Base-by-base conservation (phyloP, 2,888 invertebrate genomes). In the Calameuta pallipes region DNA sequence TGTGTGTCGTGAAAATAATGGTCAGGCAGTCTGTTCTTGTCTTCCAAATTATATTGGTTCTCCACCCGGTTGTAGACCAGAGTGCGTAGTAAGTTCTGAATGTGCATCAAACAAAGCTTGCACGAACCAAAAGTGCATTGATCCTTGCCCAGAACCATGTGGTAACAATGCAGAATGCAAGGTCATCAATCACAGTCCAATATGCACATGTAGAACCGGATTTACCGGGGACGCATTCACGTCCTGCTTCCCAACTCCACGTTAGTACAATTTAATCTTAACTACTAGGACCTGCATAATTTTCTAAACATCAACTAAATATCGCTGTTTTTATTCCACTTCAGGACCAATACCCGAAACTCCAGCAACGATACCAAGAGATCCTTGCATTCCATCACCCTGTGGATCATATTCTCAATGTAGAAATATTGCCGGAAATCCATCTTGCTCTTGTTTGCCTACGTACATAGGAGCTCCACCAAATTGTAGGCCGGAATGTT, bases 401-500 rank as follows among this genome's bases (percentile, higher is more conserved):
- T 15, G 74, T 76, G 56, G 81, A 81, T 90, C 91, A 34, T 91
- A 93, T 77, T 89, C 93, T 4, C 90, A 92, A 87, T 93, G 92
- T 80, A 90, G 89, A 87, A 89, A 89, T 33, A 86, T 92, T 30
- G 92, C 92, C 71, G 92, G 93, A 79, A 90, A 91, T 35, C 93
- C 94, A 11, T 92, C 93, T 37, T 94, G 94, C 83, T 92, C 93
- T 33, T 94, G 94, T 86, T 85, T 94, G 69, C 88, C 92, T 3
- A 92, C 92, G 77, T 95, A 93, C 87, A 91, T 93, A 41, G 95
- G 95, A 35, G 91, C 92, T 73, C 95, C 95, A 68, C 95, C 95
- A 23, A 94, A 94, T 83, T 95, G 95, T 86, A 91, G 94, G 78
- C 94, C 94, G 1, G 95, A 95, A 90, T 95, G 95, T 88, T 90